phyloP scores from a whole-genome alignment of 1,140 invertebrate species.

The Macrobrachium nipponense region DNA sequence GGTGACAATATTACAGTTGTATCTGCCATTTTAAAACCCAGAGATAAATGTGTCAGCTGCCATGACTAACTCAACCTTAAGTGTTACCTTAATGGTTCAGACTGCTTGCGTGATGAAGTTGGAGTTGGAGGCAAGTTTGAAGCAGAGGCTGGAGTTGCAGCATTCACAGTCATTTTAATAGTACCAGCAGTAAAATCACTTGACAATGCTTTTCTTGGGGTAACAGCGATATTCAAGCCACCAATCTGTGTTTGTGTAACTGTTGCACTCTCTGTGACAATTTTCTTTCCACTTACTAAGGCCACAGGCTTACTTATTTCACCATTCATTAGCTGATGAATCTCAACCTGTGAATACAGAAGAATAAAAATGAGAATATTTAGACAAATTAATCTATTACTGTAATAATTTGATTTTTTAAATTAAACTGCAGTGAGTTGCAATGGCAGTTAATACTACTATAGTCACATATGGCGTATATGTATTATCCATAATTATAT shows the following conservation, averaged over 20 bases:
- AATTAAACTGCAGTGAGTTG: too few relatives aligned
- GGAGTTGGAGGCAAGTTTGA: slow-evolving; percentile 31
- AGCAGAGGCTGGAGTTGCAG: slow-evolving; percentile 6
- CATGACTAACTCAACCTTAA: neutral
- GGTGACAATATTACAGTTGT: too few relatives aligned
- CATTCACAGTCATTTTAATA: neutral
- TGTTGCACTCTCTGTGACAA: too few relatives aligned
- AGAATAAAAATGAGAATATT: neutral
- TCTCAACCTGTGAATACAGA: neutral
- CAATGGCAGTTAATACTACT: neutral
- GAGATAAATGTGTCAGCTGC: too few relatives aligned
- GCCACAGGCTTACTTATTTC: neutral
- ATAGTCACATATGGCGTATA: too few relatives aligned
- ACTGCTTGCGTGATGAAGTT: slow-evolving; percentile 15
- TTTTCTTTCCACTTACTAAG: too few relatives aligned
- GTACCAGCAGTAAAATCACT: neutral
- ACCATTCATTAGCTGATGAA: neutral
- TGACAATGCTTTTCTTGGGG: neutral
- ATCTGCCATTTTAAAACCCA: too few relatives aligned
- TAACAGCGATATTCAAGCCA: too few relatives aligned
- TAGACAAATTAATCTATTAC: neutral
- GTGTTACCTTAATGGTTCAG: neutral
- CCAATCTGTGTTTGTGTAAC: too few relatives aligned
- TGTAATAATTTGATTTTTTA: neutral
- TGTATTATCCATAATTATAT: neutral